Conservation (phyloP, 2,113 vertebrate genomes). For the Sebastes schlegelii region DNA sequence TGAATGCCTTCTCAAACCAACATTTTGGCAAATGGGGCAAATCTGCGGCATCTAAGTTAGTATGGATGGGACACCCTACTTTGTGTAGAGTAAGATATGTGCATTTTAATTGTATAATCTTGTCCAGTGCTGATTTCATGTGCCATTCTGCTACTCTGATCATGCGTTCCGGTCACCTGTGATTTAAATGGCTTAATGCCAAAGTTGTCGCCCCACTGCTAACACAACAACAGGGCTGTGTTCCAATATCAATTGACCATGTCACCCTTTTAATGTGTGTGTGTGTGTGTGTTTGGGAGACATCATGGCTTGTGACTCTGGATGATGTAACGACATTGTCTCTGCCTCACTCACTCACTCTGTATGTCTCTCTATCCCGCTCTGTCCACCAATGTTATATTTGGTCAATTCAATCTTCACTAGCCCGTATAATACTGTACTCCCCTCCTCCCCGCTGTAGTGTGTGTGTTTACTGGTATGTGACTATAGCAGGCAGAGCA, state of each 20-base stretch:
- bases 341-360: conserved; percentile 36
- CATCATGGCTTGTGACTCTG: conserved; percentile 31
- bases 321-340: conserved; percentile 57
- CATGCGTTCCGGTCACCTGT: conserved; percentile 5
- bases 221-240: not conserved
- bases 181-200: conserved; percentile 13
- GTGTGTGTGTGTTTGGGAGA: conserved; percentile 14
- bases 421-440: conserved; percentile 19
- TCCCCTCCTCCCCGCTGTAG: not conserved
- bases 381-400: conserved; percentile 20
- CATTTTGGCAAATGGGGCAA: not conserved
- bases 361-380: conserved; percentile 7
- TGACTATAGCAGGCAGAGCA: conserved; percentile 10
- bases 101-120: not conserved
- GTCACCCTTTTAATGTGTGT: conserved; percentile 16
- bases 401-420: conserved; percentile 45
- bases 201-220: not conserved
- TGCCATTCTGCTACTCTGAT: not conserved
- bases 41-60: not conserved
- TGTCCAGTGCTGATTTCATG: not conserved
- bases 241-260: conserved; percentile 40
- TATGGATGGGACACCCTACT: not conserved
- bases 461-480: conserved; percentile 1
- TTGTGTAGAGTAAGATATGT: not conserved
- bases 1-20: not conserved